A percentile compares a stretch with the other conserved stretches of the same genome.
These are phyloP conservation scores for Limanda limanda DNA, from an alignment of 2,113 vertebrate genomes.

Conservation along the genomic window DNA sequence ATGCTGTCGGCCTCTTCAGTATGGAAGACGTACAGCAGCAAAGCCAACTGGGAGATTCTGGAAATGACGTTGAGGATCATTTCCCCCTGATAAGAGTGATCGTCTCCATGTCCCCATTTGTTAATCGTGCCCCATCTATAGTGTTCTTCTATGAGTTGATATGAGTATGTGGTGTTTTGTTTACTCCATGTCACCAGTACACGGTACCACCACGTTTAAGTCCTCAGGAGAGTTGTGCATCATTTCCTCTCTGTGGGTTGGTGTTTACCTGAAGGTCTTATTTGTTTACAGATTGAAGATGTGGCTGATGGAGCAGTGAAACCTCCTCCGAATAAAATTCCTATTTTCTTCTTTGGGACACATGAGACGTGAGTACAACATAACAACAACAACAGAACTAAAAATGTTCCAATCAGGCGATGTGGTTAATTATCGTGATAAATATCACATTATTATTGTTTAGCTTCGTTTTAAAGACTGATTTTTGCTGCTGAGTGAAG, in stretches of 20 bases:
- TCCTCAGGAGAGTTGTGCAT: neutral
- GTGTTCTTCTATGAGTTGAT: too few relatives aligned
- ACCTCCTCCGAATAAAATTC: conserved; percentile 96
- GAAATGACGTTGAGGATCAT: conserved; percentile 27
- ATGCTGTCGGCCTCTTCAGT: conserved; percentile 57
- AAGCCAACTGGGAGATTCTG: conserved; percentile 42
- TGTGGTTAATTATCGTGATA: too few relatives aligned
- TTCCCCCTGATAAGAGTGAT: neutral
- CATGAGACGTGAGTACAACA: conserved; percentile 94
- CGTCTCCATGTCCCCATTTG: accelerated
- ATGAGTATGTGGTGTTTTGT: neutral
- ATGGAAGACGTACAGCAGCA: conserved; percentile 18
- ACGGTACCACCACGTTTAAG: neutral
- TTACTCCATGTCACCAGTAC: neutral
- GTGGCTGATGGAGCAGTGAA: conserved; percentile 97
- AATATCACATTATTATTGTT: too few relatives aligned
- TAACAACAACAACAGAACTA: neutral
- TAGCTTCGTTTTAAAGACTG: too few relatives aligned
- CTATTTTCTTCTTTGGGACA: conserved; percentile 98
- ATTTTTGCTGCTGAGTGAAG: too few relatives aligned
- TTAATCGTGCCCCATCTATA: neutral
- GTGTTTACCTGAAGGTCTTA: neutral
- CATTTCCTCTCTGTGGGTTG: neutral
- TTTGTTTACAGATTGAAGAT: conserved; percentile 91
- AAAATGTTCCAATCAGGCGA: too few relatives aligned